Conservation (phyloP, 2,797 vertebrate species). For the Poecile montanus region DNA sequence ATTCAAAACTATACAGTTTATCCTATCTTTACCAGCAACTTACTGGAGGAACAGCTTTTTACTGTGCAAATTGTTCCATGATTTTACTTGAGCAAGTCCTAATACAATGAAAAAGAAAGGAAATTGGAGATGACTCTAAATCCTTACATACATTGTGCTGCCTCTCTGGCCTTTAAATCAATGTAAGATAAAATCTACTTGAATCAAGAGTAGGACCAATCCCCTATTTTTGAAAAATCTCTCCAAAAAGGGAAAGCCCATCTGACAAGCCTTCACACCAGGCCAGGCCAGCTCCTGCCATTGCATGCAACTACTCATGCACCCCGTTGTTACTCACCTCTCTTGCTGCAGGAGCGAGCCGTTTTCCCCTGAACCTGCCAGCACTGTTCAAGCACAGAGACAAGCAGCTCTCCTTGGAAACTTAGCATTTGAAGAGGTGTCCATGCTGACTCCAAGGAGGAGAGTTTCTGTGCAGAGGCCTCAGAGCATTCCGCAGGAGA, state of each 20-base stretch:
- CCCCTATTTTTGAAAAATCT: background rate
- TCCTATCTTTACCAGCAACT: background rate
- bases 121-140: background rate
- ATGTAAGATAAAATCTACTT: background rate
- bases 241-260: background rate
- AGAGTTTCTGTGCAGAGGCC: background rate
- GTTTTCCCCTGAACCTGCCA: background rate
- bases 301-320: background rate
- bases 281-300: background rate
- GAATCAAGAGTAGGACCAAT: background rate
- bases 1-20: background rate
- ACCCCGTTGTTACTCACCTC: background rate
- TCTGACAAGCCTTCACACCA: background rate
- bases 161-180: background rate
- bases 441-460: accelerated
- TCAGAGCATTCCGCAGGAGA: background rate
- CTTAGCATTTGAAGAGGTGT: background rate
- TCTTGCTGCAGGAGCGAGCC: background rate
- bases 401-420: background rate
- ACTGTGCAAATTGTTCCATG: background rate
- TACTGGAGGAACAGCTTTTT: background rate
- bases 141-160: background rate
- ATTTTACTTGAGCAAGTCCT: background rate
- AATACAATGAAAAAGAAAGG: background rate
- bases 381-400: background rate